Percentiles rank a stretch among this genome's conserved stretches.
phyloP scores from a whole-genome alignment of 1,140 invertebrate genomes.

The Probaryconus sp. region DNA sequence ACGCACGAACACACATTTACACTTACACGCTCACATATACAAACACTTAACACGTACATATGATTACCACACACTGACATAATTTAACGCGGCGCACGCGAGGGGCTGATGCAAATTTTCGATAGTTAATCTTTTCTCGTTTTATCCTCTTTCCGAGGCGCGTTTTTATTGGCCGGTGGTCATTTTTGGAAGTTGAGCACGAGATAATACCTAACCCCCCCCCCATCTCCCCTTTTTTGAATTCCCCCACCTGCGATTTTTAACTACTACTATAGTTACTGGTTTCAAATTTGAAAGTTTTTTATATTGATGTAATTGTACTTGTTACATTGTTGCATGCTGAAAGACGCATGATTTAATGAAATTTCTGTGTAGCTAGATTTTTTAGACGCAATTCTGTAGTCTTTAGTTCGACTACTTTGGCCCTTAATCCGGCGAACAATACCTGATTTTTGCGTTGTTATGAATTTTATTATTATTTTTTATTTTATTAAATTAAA shows the following conservation, averaged over 20 bases:
- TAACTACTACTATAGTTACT: conserved; percentile 24
- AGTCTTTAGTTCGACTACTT: conserved; percentile 51
- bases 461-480: no score
- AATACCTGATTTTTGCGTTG: no score
- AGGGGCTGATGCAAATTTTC: conserved; percentile 40
- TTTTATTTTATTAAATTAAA: no score
- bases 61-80: not conserved
- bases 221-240: not conserved
- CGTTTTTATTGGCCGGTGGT: not conserved
- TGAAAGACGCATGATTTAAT: conserved; percentile 11
- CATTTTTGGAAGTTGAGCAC: no score
- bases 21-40: conserved; percentile 15
- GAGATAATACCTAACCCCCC: not conserved
- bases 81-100: conserved; percentile 1
- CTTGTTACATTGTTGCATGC: conserved; percentile 52
- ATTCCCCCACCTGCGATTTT: not conserved
- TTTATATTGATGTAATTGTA: conserved; percentile 35
- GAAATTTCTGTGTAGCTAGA: conserved; percentile 54
- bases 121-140: conserved; percentile 45
- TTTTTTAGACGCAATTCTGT: conserved; percentile 26
- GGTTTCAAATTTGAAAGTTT: conserved; percentile 8
- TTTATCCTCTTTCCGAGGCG: conserved; percentile 24
- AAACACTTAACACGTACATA: conserved; percentile 32
- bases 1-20: conserved; percentile 29
- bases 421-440: no score